A percentile compares a stretch with the other conserved stretches of the same genome.
Conservation (phyloP, 1,140 invertebrate genomes). For the Colletes gigas region DNA sequence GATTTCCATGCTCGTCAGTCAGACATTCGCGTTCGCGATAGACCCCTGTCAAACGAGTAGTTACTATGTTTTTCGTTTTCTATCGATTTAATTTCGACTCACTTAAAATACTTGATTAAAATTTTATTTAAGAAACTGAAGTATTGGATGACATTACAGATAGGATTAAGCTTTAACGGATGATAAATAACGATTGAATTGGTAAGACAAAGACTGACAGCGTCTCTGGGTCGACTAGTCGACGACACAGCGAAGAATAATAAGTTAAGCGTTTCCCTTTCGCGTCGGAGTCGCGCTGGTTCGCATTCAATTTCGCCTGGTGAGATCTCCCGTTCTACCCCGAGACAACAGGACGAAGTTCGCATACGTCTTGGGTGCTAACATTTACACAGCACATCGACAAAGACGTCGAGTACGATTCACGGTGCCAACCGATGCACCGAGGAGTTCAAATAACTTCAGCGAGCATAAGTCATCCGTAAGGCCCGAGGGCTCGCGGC, state of each 20-base stretch:
- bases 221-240: not conserved
- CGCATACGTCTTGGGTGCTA: conserved; percentile 26
- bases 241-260: not conserved
- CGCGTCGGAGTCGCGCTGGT: not conserved
- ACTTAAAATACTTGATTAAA: too few relatives aligned
- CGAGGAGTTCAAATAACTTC: conserved; percentile 62
- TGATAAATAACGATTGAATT: too few relatives aligned
- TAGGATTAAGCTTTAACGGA: too few relatives aligned
- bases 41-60: too few relatives aligned
- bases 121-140: too few relatives aligned
- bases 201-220: not conserved
- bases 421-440: conserved; percentile 43
- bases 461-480: conserved; percentile 74
- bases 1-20: too few relatives aligned
- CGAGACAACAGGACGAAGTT: conserved; percentile 11
- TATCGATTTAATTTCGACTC: too few relatives aligned
- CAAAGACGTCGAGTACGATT: conserved; percentile 47
- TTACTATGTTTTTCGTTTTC: too few relatives aligned
- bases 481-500: conserved; percentile 66
- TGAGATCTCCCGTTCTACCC: not conserved
- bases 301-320: conserved; percentile 17
- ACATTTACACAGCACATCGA: conserved; percentile 30
- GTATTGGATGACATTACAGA: too few relatives aligned
- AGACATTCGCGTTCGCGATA: too few relatives aligned
- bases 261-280: not conserved